Evolutionary conservation across 2,888 invertebrate species (phyloP).

Genomic region (Limenitis arthemis): DNA sequence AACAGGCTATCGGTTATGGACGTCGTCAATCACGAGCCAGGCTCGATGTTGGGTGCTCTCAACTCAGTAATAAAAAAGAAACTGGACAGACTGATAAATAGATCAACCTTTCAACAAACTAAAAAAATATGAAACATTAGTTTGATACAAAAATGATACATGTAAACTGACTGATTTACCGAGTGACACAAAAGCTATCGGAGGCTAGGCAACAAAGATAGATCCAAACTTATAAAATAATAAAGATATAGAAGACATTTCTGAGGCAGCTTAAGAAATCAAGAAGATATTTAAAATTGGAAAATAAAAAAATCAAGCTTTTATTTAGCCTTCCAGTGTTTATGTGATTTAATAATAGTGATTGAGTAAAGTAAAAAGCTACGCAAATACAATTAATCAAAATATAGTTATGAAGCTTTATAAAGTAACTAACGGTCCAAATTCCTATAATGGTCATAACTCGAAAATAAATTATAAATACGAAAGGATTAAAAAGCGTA

Average conservation of each 20-base stretch:
- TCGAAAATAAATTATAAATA: slow-evolving; percentile 7
- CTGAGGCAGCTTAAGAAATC: no score
- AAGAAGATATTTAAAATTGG: no score
- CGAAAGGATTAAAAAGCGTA: slow-evolving; percentile 7
- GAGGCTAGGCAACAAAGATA: no score
- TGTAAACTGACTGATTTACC: no score
- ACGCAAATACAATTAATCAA: not conserved
- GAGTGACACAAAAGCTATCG: no score
- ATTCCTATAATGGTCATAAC: slow-evolving; percentile 1
- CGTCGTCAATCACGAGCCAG: slow-evolving; percentile 45
- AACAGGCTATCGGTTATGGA: slow-evolving; percentile 39
- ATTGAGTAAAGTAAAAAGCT: not conserved
- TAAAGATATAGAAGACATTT: no score
- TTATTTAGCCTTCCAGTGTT: no score
- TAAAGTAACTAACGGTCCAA: not conserved
- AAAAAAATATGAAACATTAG: not conserved
- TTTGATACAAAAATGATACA: no score
- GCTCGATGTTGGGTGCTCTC: slow-evolving; percentile 27
- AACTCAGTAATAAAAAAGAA: slow-evolving; percentile 26
- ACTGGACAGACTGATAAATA: slow-evolving; percentile 37
- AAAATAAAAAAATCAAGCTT: no score
- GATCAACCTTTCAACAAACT: slow-evolving; percentile 31
- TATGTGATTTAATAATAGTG: no score
- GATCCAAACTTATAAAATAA: no score
- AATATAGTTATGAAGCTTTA: not conserved